Evolutionary conservation across 2,113 vertebrate species (phyloP).

Genomic region (Cnemophilus loriae): DNA sequence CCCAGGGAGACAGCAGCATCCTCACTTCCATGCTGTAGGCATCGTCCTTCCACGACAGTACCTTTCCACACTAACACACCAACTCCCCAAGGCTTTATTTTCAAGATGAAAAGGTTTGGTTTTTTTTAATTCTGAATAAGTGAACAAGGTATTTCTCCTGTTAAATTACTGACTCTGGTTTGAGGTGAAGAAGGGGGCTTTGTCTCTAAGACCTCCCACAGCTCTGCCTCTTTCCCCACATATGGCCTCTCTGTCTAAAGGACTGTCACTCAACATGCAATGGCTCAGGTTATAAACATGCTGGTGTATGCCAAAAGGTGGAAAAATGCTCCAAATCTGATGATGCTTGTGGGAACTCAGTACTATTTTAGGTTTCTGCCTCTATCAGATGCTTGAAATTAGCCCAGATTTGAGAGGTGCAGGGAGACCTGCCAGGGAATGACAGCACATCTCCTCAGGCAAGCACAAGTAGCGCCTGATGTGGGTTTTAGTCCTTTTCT

Average conservation of each 20-base stretch:
- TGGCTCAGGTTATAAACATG: background rate
- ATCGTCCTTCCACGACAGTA: accelerated
- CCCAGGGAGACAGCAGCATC: background rate
- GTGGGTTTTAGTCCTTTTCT: background rate
- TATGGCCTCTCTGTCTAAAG: accelerated
- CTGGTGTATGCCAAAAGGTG: background rate
- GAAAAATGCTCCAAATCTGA: background rate
- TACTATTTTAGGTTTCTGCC: background rate
- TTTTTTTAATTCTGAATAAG: background rate
- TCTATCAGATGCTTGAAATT: background rate
- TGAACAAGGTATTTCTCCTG: background rate
- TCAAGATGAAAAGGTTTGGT: background rate
- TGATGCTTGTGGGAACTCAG: background rate
- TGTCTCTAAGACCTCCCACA: background rate
- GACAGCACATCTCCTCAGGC: background rate
- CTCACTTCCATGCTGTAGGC: accelerated
- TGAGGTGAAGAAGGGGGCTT: background rate
- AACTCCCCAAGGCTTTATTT: background rate
- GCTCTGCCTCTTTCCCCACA: background rate
- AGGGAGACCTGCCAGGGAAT: background rate
- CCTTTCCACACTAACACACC: background rate
- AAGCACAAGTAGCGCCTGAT: background rate
- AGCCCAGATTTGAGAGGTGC: accelerated
- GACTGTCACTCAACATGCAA: background rate
- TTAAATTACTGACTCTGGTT: background rate